These are phyloP conservation scores for Gorsachius goisagi DNA, from an alignment of 2,113 vertebrate genomes.

Conservation along the genomic window DNA sequence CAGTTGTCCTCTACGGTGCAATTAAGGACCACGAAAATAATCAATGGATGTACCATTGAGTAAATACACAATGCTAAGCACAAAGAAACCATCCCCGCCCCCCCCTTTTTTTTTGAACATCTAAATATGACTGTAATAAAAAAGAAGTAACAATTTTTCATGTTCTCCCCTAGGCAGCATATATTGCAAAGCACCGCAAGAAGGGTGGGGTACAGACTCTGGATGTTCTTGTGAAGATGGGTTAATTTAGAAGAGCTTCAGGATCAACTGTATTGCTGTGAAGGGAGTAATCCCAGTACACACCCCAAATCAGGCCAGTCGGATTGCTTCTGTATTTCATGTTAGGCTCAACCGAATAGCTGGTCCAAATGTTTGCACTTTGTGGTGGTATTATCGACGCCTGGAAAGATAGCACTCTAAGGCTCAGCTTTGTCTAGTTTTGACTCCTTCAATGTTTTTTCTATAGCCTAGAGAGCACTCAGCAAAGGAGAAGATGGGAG, in stretches of 20 bases:
- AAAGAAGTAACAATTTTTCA: background rate
- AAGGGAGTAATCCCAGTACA: background rate
- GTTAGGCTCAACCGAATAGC: background rate
- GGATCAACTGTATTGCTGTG: background rate
- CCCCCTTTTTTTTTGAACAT: background rate
- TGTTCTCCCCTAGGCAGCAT: background rate
- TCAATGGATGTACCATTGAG: background rate
- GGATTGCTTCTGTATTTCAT: background rate
- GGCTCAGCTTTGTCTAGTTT: background rate
- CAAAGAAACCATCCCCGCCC: background rate
- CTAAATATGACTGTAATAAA: background rate
- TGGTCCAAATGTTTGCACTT: background rate
- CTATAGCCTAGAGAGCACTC: background rate
- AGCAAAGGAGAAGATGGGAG: background rate
- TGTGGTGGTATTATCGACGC: background rate
- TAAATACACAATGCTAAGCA: background rate
- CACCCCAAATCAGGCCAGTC: background rate
- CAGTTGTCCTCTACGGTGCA: background rate
- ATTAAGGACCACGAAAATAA: background rate
- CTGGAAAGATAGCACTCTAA: background rate
- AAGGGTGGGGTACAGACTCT: background rate
- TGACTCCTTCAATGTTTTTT: background rate
- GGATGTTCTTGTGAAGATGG: background rate
- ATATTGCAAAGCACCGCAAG: background rate
- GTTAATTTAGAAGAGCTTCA: slow-evolving; percentile 8